Conservation (phyloP, 2,113 vertebrate genomes). For the Dipodomys merriami region DNA sequence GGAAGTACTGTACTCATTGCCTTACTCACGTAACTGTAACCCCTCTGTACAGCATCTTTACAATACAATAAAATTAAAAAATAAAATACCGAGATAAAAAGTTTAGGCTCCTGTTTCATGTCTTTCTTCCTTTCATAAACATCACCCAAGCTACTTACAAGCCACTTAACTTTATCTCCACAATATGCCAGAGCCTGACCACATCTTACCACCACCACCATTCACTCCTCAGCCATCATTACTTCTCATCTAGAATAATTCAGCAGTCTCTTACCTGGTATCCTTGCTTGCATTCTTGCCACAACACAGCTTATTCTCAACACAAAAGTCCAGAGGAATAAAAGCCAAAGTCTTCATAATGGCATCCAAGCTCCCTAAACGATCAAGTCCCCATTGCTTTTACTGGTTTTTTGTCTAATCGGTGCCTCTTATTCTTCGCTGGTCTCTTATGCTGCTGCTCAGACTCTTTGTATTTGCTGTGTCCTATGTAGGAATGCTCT, state of each 20-base stretch:
- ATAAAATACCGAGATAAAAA: background rate
- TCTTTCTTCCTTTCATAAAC: background rate
- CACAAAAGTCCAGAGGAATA: background rate
- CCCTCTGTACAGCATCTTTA: no score
- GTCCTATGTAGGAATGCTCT: background rate
- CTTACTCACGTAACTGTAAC: no score
- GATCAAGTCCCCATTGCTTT: background rate
- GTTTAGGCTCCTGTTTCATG: background rate
- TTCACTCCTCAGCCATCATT: background rate
- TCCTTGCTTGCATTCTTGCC: background rate
- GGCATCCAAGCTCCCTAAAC: background rate
- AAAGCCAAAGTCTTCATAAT: background rate
- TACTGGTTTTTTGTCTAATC: background rate
- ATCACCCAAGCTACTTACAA: background rate
- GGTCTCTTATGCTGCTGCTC: background rate
- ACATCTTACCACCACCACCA: background rate
- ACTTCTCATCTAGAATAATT: background rate
- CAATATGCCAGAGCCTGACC: background rate
- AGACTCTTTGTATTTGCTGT: background rate
- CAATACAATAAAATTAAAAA: no score
- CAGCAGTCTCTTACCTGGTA: background rate
- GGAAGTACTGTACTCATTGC: no score
- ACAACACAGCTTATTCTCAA: background rate
- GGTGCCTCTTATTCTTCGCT: background rate
- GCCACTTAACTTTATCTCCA: background rate